Evolutionary conservation across 1,140 invertebrate genomes (phyloP), one percentile per base, ranked within the genome.

Genomic region (Drosophila sucinea): DNA sequence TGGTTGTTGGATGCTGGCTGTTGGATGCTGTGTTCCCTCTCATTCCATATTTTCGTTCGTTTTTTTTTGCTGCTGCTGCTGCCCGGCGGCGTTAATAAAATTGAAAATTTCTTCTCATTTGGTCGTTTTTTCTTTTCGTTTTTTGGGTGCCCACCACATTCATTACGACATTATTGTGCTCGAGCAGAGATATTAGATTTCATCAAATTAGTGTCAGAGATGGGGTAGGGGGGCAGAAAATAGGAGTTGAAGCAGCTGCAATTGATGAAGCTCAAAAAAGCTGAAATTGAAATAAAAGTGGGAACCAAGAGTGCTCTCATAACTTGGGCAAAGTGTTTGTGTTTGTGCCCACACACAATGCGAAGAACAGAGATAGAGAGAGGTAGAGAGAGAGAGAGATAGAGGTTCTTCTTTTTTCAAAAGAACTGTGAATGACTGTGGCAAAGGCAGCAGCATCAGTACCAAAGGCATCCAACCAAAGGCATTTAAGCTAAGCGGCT

Each of bases 401-500:
- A 38, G 35, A 11, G 11, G 17, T 35, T 10, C 11, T 38, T 11
- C 25, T n/a, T 56, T 32, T 35, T 41, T 23, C 56, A 38, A 75
- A 69, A 40, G 60, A 67, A 74, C 47, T 73, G 72, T 70, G 38
- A 44, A 65, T 63, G 7, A 30, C 56, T 41, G 40, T 67, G 41
- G 38, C 67, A 66, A 60, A 51, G 60, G 56, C 47, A 54, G 57
- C 38, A 11, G 38, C 51, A 58, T 11, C n/a, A 44, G 61, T 32
- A 30, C 61, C 27, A 44, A 64, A 63, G 65, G 38, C 62, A 66
- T 55, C 66, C 76, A 65, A 77, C 73, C 73, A 67, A 47, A 66
- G 76, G 72, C 83, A 86, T 86, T 86, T 87, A 77, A 83, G 76
- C 73, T 86, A 86, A 86, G 85, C 83, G 83, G 83, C 83, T 86